Evolutionary conservation across 2,888 invertebrate species (phyloP), one percentile per base, ranked within the genome.

Genomic region (Mystacides longicornis): DNA sequence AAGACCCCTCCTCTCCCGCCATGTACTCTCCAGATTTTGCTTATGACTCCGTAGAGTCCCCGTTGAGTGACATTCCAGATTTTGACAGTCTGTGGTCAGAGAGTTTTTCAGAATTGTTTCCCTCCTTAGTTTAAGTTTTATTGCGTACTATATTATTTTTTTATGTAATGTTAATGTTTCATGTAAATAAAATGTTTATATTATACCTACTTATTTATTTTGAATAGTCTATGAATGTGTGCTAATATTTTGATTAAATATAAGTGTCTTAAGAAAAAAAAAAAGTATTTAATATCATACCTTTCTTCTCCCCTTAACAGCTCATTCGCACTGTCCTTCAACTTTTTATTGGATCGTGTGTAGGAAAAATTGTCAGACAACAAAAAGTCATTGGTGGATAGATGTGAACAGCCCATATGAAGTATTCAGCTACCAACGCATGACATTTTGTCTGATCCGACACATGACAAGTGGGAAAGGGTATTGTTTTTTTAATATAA

Each of bases 71-170:
- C 55, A 49, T 57, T 7, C 72, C 75, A 70, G 72, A 74, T 66
- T 67, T 77, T 60, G 73, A 84, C 66, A 85, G 87, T 67, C 76
- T 84, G 65, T 88, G 87, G 86, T 84, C 86, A 66, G 83, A 83
- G 66, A 84, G 84, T 64, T 83, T 89, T 64, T 83, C 86, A 59
- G 88, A 89, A 71, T 71, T 90, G 63, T 90, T 90, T 71, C 89
- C 89, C 33, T 81, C 81, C 59, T 73, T 89, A 65, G 78, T 83
- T 52, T 88, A 77, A 74, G 54, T 5, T 23, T 22, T 48, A 11
- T 43, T 18, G 9, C 20, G 4, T 48, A 16, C 14, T 18, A 23
- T 49, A 22, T 49, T 3, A 45, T 14, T 45, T 45, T 45, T 21
- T 7, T 45, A 45, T 19, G 14, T 45, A 45, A 45, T 43, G 16